Evolutionary conservation across 2,888 invertebrate species (phyloP), one percentile per base, ranked within the genome.

Genomic region (Stenoptilia bipunctidactyla): DNA sequence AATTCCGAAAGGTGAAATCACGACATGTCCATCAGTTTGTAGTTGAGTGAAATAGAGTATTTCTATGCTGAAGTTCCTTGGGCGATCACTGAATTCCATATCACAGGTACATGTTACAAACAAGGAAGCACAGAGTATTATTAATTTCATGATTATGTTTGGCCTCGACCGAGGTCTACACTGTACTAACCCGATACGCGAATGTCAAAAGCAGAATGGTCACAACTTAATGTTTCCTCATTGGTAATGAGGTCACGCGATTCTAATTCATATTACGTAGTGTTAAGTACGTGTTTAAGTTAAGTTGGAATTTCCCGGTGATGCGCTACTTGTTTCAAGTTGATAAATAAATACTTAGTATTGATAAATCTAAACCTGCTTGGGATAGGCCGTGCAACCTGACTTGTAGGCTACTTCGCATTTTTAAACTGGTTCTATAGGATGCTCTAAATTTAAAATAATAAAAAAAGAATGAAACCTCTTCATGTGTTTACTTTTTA

Each of bases 1-100:
- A 50, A 85, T 74, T 46, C 84, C 84, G 40, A 80, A 79, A 0
- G 85, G 85, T 1, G 83, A 80, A 40, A 83, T 70, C 40, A 82
- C 82, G 0, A 80, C 71, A 50, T 83, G 82, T 0, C 76, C 73
- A 1, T 62, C 56, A 0, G 70, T 70, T 45, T 75, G 67, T 12
- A 55, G 45, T 13, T 73, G 75, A 1, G 82, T 79, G 33, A 67
- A 59, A 45, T 82, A 65, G n/a, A 83, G 47, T 1, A 83, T 45
- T 48, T 77, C 80, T 8, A 82, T 61, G 44, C 82, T 82, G 44
- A 82, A 82, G 44, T 80, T 82, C 37, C 79, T 61, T 9, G 77
- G 68, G 44, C 77, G 54, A 13, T 67, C 73, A 55, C 65, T 71
- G 46, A 80, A 82, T 8, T 80, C 30, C 70, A 66, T 42, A 63